Evolutionary conservation across 2,797 vertebrate species (phyloP).

Genomic region (Gymnothorax javanicus): DNA sequence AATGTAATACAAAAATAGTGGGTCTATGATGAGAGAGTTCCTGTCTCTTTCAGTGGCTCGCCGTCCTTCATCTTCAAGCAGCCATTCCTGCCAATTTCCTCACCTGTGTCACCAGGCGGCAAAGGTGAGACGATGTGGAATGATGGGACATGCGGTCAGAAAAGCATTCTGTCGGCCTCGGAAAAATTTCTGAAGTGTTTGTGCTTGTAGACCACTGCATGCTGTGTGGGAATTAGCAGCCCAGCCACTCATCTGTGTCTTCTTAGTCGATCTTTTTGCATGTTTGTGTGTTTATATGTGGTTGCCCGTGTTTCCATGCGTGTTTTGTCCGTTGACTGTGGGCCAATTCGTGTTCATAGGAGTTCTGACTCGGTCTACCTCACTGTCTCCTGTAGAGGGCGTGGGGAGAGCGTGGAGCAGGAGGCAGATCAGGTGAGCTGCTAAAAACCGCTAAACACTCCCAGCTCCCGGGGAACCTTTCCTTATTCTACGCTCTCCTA

Average conservation of each 20-base stretch:
- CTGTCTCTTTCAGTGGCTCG: slow-evolving; percentile 68
- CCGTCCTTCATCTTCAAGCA: slow-evolving; percentile 83
- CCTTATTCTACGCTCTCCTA: background rate
- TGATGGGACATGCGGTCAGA: slow-evolving; percentile 18
- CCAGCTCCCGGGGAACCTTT: too few species aligned
- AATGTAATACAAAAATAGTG: background rate
- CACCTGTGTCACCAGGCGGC: slow-evolving; percentile 73
- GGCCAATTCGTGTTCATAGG: slow-evolving; percentile 47
- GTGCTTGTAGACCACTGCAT: background rate
- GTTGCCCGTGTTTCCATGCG: background rate
- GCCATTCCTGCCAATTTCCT: slow-evolving; percentile 76
- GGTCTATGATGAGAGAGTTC: background rate
- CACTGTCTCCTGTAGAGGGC: slow-evolving; percentile 74
- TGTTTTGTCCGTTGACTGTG: background rate
- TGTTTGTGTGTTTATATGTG: background rate
- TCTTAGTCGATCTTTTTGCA: background rate
- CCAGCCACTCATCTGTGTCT: background rate
- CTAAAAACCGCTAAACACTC: background rate
- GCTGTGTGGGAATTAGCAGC: background rate
- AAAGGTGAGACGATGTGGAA: slow-evolving; percentile 66
- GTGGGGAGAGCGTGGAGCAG: slow-evolving; percentile 81
- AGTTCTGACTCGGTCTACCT: slow-evolving; percentile 67
- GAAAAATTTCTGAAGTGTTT: background rate
- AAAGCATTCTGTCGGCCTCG: background rate
- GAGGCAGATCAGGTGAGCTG: slow-evolving; percentile 82